A percentile compares a stretch with the other conserved stretches of the same genome.
These are phyloP conservation scores for Arothron firmamentum DNA, from an alignment of 2,113 vertebrate species.

Conservation along the genomic window DNA sequence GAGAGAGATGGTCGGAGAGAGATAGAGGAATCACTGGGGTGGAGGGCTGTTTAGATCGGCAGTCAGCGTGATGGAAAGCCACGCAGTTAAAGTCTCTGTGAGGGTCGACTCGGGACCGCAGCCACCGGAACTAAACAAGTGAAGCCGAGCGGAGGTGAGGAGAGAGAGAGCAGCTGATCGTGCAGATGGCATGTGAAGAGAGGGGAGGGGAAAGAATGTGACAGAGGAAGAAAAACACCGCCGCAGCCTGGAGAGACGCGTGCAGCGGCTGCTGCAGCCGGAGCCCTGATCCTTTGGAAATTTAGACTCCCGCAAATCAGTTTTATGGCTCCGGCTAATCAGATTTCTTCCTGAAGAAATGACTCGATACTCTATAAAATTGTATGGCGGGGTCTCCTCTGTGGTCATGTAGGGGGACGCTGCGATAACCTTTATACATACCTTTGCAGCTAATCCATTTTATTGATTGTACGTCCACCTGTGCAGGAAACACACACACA, in stretches of 20 bases:
- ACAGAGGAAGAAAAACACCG: constrained; percentile 39
- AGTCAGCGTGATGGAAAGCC: constrained; percentile 67
- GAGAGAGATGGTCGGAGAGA: constrained; percentile 48
- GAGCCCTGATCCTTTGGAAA: constrained; percentile 49
- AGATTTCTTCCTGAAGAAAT: constrained; percentile 65
- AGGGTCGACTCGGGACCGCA: constrained; percentile 52
- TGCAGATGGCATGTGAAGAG: not conserved
- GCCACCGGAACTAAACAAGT: constrained; percentile 52
- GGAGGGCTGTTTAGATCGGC: constrained; percentile 63
- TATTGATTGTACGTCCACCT: constrained; percentile 73
- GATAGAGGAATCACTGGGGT: constrained; percentile 63
- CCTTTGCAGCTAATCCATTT: constrained; percentile 74
- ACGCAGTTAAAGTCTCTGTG: constrained; percentile 58
- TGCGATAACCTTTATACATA: constrained; percentile 74
- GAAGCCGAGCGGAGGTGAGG: constrained; percentile 50
- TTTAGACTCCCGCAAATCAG: constrained; percentile 56
- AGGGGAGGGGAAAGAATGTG: constrained; percentile 20
- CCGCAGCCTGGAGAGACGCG: constrained; percentile 14
- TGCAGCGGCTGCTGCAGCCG: constrained; percentile 8
- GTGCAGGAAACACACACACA: constrained; percentile 15
- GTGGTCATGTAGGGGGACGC: constrained; percentile 56
- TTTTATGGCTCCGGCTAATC: constrained; percentile 56
- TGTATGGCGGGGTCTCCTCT: constrained; percentile 60
- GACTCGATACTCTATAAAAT: constrained; percentile 61
- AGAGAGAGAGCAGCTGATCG: constrained; percentile 28